Evolutionary conservation across 2,113 vertebrate species (phyloP).

Genomic region (Poeciliopsis turrubarensis): DNA sequence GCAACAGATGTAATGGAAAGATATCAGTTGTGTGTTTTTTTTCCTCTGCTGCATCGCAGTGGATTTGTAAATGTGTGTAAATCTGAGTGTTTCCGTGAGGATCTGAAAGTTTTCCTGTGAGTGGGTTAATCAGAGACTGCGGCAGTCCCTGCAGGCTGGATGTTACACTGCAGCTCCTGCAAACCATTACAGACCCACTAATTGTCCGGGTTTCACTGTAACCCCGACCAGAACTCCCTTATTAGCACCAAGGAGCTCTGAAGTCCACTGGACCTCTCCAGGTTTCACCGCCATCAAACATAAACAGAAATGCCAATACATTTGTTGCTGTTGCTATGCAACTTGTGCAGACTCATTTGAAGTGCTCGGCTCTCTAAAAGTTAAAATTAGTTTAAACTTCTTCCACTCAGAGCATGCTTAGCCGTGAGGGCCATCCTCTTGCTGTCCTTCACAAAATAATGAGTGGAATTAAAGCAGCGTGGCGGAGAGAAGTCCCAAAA

Average conservation of each 20-base stretch:
- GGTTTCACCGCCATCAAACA: constrained; percentile 3
- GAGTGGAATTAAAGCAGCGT: constrained; percentile 29
- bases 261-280: constrained; percentile 24
- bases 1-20: constrained; percentile 3
- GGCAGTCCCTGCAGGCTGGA: background rate
- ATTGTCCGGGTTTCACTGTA: constrained; percentile 20
- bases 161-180: background rate
- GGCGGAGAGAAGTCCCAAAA: constrained; percentile 16
- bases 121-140: background rate
- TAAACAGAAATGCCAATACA: constrained; percentile 9
- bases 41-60: background rate
- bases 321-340: constrained; percentile 58
- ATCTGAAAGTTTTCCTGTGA: background rate
- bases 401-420: constrained; percentile 4
- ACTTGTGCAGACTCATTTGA: constrained; percentile 17
- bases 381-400: constrained; percentile 32
- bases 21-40: constrained; percentile 1
- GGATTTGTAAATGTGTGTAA: background rate
- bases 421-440: constrained; percentile 26
- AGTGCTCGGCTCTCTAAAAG: constrained; percentile 22
- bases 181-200: constrained; percentile 12
- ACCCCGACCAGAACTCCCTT: constrained; percentile 13
- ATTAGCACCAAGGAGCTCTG: constrained; percentile 23
- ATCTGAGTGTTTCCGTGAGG: background rate
- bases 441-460: constrained; percentile 22